Percentiles rank a stretch among this genome's conserved stretches.
phyloP scores from a whole-genome alignment of 2,113 vertebrate genomes.

The Carollia perspicillata region DNA sequence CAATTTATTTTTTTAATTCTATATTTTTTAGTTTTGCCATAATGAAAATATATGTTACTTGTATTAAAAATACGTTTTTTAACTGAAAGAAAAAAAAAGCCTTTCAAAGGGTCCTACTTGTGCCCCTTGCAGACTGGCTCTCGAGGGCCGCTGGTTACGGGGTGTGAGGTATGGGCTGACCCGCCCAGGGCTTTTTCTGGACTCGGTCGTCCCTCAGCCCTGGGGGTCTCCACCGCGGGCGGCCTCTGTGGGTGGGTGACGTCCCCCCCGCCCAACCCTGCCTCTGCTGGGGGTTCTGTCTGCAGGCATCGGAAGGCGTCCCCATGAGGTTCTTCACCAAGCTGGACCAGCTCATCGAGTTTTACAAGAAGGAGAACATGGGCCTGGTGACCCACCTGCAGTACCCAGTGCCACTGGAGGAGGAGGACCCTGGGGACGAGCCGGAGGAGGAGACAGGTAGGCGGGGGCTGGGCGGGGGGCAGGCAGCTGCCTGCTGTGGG shows the following conservation, averaged over 20 bases:
- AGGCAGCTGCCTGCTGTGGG: rapidly evolving
- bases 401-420: constrained; percentile 89
- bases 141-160: not conserved
- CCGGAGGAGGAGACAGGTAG: constrained; percentile 91
- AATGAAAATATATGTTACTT: not conserved
- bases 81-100: not conserved
- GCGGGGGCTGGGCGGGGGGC: not conserved
- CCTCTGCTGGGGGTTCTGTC: constrained; percentile 46
- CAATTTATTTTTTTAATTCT: not conserved
- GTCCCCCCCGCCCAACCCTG: not conserved
- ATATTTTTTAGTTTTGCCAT: not conserved
- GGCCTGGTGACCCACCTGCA: constrained; percentile 94
- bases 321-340: constrained; percentile 90
- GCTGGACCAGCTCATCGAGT: constrained; percentile 94
- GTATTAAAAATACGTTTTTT: not conserved
- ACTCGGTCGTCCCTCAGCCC: not conserved
- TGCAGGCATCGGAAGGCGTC: constrained; percentile 95
- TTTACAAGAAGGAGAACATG: constrained; percentile 95
- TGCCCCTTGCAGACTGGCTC: not conserved
- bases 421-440: constrained; percentile 84
- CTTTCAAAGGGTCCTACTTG: not conserved
- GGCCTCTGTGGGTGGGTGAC: not conserved
- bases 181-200: not conserved
- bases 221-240: rapidly evolving
- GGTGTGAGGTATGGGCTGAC: not conserved